phyloP scores from a whole-genome alignment of 53 echinoderm and acorn worm species.

The Zoroaster sp. region DNA sequence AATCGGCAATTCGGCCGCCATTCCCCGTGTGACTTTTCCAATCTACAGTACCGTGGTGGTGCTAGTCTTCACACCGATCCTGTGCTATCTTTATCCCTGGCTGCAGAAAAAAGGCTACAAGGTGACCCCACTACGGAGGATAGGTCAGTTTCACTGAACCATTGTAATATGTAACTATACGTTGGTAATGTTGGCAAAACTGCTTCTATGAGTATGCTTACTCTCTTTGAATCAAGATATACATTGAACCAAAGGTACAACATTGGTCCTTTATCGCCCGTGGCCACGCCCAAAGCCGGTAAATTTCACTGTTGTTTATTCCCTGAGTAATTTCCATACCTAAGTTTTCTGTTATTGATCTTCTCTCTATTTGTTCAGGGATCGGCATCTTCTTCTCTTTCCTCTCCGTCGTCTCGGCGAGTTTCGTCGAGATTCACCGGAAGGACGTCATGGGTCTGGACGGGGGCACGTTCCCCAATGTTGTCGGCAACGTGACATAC shows the following conservation, averaged over 20 bases:
- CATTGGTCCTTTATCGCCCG: no score
- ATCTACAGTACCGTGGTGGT: constrained; percentile 1
- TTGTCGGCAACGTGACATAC: constrained; percentile 2
- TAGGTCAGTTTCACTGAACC: constrained; percentile 45
- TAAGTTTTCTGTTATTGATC: no score
- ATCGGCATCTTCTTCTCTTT: constrained; percentile 55
- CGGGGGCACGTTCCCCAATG: constrained; percentile 8
- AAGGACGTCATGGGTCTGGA: constrained; percentile 41
- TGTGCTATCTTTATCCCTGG: constrained; percentile 51
- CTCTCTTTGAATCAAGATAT: no score
- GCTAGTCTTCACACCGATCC: constrained; percentile 14
- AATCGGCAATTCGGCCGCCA: background rate
- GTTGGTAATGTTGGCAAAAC: no score
- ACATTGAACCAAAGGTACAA: no score
- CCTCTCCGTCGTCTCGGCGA: constrained; percentile 61
- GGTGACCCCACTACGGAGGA: constrained; percentile 56
- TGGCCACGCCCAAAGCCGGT: no score
- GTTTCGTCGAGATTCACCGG: constrained; percentile 57
- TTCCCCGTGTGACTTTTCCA: constrained; percentile 44
- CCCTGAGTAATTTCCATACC: no score
- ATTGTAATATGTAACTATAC: no score
- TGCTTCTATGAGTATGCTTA: no score
- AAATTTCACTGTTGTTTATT: no score
- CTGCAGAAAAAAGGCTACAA: constrained; percentile 11
- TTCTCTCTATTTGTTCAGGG: constrained; percentile 21